These are phyloP conservation scores for Myrmecophaga tridactyla DNA, from an alignment of 2,113 vertebrate species.

Conservation along the genomic window DNA sequence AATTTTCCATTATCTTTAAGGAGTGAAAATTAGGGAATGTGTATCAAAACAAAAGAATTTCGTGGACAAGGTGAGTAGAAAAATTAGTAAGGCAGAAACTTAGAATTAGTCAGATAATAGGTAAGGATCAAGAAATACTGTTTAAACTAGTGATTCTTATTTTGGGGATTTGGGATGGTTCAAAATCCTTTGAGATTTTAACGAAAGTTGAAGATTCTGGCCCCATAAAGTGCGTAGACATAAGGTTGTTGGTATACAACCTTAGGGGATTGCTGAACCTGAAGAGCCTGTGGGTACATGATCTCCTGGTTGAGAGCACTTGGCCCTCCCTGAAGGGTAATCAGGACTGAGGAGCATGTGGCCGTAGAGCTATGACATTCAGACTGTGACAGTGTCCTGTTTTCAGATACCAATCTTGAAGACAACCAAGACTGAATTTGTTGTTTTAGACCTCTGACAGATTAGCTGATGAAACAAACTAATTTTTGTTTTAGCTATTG, in stretches of 20 bases:
- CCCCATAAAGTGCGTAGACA: background rate
- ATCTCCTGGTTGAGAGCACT: background rate
- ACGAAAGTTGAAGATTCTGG: background rate
- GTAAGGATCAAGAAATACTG: background rate
- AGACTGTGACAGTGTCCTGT: background rate
- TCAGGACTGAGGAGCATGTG: background rate
- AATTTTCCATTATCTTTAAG: conserved; percentile 40
- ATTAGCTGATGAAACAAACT: background rate
- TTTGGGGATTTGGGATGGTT: background rate
- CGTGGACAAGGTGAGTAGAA: background rate
- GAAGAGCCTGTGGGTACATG: background rate
- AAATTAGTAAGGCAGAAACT: conserved; percentile 32
- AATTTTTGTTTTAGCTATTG: conserved; percentile 43
- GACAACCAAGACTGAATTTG: background rate
- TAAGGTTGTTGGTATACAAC: background rate
- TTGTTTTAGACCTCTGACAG: conserved; percentile 19
- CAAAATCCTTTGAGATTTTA: conserved; percentile 4
- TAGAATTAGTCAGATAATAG: conserved; percentile 6
- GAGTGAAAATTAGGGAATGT: conserved; percentile 28
- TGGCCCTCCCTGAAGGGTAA: background rate
- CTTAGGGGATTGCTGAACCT: background rate
- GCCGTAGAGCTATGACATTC: background rate
- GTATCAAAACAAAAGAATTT: conserved; percentile 45
- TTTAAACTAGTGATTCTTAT: conserved; percentile 20
- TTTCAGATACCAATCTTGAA: conserved; percentile 24